A percentile compares a stretch with the other conserved stretches of the same genome.
These are phyloP conservation scores for Chrysogorgia sp. DNA, from an alignment of 92 coral and sea anemone species.

Conservation along the genomic window DNA sequence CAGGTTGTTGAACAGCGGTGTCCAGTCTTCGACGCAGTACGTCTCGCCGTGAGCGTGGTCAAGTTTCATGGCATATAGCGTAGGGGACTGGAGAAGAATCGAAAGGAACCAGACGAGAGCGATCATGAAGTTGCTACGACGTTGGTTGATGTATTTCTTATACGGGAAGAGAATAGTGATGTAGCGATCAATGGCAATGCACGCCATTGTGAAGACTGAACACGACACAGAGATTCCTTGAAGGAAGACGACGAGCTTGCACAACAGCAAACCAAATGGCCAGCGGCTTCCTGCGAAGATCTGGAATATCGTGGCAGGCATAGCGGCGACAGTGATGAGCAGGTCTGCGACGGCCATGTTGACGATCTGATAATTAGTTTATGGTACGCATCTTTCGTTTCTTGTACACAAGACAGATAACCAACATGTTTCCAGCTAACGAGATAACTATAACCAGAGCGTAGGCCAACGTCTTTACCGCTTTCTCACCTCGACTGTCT, in stretches of 20 bases:
- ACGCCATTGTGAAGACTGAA: constrained; percentile 69
- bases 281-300: constrained; percentile 23
- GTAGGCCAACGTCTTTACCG: constrained; percentile 27
- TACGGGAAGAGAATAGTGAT: constrained; percentile 71
- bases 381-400: constrained; percentile 38
- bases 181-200: constrained; percentile 74
- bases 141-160: constrained; percentile 56
- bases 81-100: constrained; percentile 69
- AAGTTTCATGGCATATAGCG: constrained; percentile 72
- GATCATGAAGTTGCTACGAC: constrained; percentile 58
- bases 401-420: constrained; percentile 22
- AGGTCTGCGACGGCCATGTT: constrained; percentile 34
- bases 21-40: constrained; percentile 71
- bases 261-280: constrained; percentile 32
- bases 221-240: constrained; percentile 64
- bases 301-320: constrained; percentile 28
- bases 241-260: constrained; percentile 28
- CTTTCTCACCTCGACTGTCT: constrained; percentile 23
- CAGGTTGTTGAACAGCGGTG: constrained; percentile 58
- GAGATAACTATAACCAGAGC: constrained; percentile 23
- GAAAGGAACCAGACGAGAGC: constrained; percentile 66
- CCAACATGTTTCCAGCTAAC: constrained; percentile 17
- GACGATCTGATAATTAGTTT: constrained; percentile 35
- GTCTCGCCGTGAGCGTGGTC: constrained; percentile 31
- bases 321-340: constrained; percentile 21